Percentiles rank a stretch among this genome's conserved stretches.
phyloP scores from a whole-genome alignment of 1,140 invertebrate species.

The Formica selysi region DNA sequence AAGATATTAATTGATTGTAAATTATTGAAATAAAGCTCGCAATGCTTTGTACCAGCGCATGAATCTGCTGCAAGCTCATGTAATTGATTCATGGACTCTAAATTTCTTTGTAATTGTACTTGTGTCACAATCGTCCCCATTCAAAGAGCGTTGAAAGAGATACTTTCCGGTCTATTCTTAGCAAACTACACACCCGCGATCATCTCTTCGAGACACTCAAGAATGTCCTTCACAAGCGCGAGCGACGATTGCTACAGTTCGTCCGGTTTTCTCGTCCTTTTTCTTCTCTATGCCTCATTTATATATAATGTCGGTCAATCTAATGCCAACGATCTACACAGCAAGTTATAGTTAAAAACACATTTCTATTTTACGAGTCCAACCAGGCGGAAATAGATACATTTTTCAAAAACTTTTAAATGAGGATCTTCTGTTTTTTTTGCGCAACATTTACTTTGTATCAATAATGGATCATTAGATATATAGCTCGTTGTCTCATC shows the following conservation, averaged over 20 bases:
- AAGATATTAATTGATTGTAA: conserved; percentile 41
- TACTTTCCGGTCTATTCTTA: conserved; percentile 44
- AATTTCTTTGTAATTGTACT: conserved; percentile 24
- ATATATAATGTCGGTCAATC: conserved; percentile 46
- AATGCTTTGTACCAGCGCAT: not conserved
- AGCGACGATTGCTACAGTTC: conserved; percentile 41
- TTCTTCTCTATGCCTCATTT: conserved; percentile 7
- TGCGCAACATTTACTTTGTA: not conserved
- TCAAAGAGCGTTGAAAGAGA: conserved; percentile 37
- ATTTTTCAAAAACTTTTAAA: not conserved
- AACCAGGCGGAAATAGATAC: not conserved
- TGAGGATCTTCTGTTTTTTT: not conserved
- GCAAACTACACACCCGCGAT: conserved; percentile 38
- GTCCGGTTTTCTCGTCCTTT: conserved; percentile 30
- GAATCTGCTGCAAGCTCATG: not conserved
- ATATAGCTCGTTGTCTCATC: not conserved
- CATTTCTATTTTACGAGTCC: not conserved
- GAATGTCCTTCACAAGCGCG: conserved; percentile 36
- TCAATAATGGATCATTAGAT: not conserved
- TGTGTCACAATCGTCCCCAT: conserved; percentile 30
- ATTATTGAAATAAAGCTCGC: not conserved
- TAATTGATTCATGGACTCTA: conserved; percentile 34
- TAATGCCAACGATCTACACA: not conserved
- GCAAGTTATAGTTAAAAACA: not conserved
- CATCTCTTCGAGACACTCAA: conserved; percentile 49